Evolutionary conservation across 2,888 invertebrate species (phyloP), one percentile per base, ranked within the genome.

Genomic region (Melangyna quadrimaculata): DNA sequence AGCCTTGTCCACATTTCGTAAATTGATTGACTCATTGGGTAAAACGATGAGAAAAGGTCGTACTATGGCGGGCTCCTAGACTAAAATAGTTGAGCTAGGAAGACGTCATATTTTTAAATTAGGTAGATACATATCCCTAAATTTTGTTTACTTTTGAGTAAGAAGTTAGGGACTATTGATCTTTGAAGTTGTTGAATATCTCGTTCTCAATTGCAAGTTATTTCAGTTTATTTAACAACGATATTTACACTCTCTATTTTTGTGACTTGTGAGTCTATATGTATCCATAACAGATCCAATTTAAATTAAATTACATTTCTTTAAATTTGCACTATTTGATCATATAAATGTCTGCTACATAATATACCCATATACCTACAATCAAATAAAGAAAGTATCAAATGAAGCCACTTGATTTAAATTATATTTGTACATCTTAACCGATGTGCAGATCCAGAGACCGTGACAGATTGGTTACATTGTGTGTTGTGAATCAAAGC

Each of bases 381-480:
- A 53, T 48, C 53, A 48, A 70, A 63, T 65, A 69, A 81, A 77
- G 80, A 71, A 81, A 81, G 80, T 71, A 51, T 37, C 55, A 37
- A 70, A 70, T 57, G 63, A 80, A 59, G 22, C 67, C 48, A 59
- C 69, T 80, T 70, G 69, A 70, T 53, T 63, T 24, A 45, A 71
- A 75, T 74, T 70, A 65, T 70, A 43, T 70, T 63, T 70, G 69
- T 55, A 75, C 63, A 75, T 75, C 61, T 55, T 45, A 32, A 63
- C 61, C 70, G 35, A 59, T 59, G 48, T 75, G 63, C 80, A 63
- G 27, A 59, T 59, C 59, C 37, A 59, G 59, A 43, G 14, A 57
- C 72, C 67, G 69, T 73, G 69, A 82, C 72, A 73, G 73, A 82
- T 78, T 78, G 69, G 24, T 53, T 69, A 69, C 78, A 78, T 73